phyloP scores from a whole-genome alignment of 1,140 invertebrate genomes.

The Pemphigus obesinymphae region DNA sequence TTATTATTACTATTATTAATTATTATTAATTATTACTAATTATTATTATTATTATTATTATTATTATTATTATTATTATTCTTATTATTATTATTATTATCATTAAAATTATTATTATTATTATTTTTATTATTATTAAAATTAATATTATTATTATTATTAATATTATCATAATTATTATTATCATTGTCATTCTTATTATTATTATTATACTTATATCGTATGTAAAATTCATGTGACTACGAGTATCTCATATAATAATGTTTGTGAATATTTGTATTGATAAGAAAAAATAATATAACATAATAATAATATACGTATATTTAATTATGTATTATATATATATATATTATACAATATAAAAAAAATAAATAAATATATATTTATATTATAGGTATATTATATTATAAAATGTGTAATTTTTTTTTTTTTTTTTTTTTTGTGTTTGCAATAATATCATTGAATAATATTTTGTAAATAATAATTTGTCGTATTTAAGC shows the following conservation, averaged over 20 bases:
- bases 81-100: too few species aligned
- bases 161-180: constrained; percentile 14
- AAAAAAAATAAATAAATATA: neutral
- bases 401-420: neutral
- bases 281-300: constrained; percentile 14
- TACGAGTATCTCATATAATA: constrained; percentile 37
- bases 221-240: neutral
- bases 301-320: neutral
- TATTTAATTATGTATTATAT: neutral
- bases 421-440: too few species aligned
- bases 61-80: too few species aligned
- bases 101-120: too few species aligned
- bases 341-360: neutral
- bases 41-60: too few species aligned
- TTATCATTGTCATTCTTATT: neutral
- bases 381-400: neutral
- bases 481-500: constrained; percentile 31
- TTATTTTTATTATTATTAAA: neutral
- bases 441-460: neutral
- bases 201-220: neutral
- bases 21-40: too few species aligned
- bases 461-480: neutral
- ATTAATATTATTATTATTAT: constrained; percentile 13
- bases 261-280: constrained; percentile 30
- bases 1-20: too few species aligned